Conservation (phyloP, 2,113 vertebrate species). For the Aphyosemion australe region DNA sequence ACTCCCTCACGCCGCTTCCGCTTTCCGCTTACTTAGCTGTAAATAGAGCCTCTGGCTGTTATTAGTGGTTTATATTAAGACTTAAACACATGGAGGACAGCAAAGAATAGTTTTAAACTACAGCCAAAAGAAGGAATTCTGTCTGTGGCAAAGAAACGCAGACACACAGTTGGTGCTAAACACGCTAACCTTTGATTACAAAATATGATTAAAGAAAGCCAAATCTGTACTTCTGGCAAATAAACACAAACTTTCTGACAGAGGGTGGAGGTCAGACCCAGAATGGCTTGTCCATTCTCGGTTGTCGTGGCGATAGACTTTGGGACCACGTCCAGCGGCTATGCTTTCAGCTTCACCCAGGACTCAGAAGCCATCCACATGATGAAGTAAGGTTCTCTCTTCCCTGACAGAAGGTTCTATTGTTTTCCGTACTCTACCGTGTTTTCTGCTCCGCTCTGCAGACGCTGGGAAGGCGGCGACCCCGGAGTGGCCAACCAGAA, state of each 20-base stretch:
- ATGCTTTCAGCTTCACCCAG: conserved; percentile 92
- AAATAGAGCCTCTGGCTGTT: conserved; percentile 41
- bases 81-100: conserved; percentile 12
- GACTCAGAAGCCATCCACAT: conserved; percentile 95
- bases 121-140: neutral
- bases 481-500: conserved; percentile 97
- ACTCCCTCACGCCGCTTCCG: conserved; percentile 40
- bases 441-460: conserved; percentile 51
- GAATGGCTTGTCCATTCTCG: conserved; percentile 76
- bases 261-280: conserved; percentile 80
- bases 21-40: conserved; percentile 26
- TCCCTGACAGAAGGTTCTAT: neutral
- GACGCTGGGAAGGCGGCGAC: conserved; percentile 97
- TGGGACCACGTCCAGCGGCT: conserved; percentile 94
- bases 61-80: conserved; percentile 53
- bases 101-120: neutral
- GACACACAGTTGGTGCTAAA: neutral
- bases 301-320: conserved; percentile 96
- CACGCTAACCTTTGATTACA: neutral
- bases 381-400: conserved; percentile 85
- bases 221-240: too few species aligned
- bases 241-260: conserved; percentile 50
- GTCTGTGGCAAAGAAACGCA: neutral
- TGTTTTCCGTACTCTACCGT: neutral
- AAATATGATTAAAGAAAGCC: too few species aligned